Percentiles rank a stretch among this genome's conserved stretches.
These are phyloP conservation scores for Emmelina monodactyla DNA, from an alignment of 2,888 invertebrate genomes.

Conservation along the genomic window DNA sequence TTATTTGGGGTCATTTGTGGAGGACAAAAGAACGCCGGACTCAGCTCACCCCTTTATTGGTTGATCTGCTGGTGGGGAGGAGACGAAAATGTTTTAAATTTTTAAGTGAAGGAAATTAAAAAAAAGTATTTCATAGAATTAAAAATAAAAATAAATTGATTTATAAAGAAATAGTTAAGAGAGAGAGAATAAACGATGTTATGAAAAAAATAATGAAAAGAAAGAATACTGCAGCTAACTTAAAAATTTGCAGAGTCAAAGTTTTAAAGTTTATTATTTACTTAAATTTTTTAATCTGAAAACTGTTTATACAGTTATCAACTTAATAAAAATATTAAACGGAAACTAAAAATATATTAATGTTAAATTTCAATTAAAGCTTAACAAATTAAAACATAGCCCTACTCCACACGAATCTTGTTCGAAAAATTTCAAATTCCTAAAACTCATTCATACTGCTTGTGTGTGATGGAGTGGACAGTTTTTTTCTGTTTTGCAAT, in stretches of 20 bases:
- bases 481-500: conserved; percentile 58
- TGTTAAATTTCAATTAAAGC: too few species aligned
- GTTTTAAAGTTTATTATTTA: too few species aligned
- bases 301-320: not conserved
- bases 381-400: not conserved
- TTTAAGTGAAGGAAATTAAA: too few species aligned
- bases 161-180: too few species aligned
- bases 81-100: too few species aligned
- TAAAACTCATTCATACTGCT: conserved; percentile 33
- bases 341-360: not conserved
- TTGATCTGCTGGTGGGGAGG: conserved; percentile 24
- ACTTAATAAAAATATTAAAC: conserved; percentile 2
- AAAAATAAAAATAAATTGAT: too few species aligned
- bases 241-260: too few species aligned
- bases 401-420: not conserved
- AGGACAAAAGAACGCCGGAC: conserved; percentile 47
- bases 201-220: not conserved
- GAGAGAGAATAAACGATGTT: too few species aligned
- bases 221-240: too few species aligned
- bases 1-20: conserved; percentile 58
- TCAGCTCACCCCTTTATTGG: conserved; percentile 35
- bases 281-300: conserved; percentile 4
- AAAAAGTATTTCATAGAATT: too few species aligned
- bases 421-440: conserved; percentile 24
- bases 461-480: conserved; percentile 47